Base-by-base conservation (phyloP, 2,888 invertebrate species). In the Chymomyza fuscimana region DNA sequence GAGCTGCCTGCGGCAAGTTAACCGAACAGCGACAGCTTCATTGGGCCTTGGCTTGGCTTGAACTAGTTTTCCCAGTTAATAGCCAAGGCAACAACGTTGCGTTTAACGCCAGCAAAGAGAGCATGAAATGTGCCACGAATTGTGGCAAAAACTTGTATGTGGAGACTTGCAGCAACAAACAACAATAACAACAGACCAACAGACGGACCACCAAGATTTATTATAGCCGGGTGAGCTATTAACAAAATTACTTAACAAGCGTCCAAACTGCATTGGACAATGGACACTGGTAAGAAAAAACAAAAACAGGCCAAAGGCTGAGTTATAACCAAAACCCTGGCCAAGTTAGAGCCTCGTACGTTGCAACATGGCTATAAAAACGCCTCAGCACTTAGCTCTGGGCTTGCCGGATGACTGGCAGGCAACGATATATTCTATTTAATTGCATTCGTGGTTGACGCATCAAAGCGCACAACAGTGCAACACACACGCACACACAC, bases 231-330 rank as follows among this genome's bases (percentile, higher is more conserved):
- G 64, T 73, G 71, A 64, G 79, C 86, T 88, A 85, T 88, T 85
- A 85, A 88, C 87, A 77, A 85, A 85, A 85, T 85, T 85, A 85
- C 85, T 85, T 85, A 85, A 85, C 85, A 88, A 85, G 84, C 82
- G 73, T 58, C 77, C 88, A 67, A 69, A 52, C 83, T 82, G 81
- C 83, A 72, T 76, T 78, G 82, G 78, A 80, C 80, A 80, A 63
- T 67, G 22, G 5, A 12, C 29, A 58, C 19, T 22, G 12, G 15
- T n/a, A 52, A 52, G n/a, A 16, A 0, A 4, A 52, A 52, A 15
- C 74, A 80, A 63, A 65, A 58, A 58, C 58, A 25, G 58, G 58
- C 58, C 25, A 29, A 32, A 5, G 36, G 67, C 70, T 83, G 82
- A 83, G 77, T 83, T 83, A 83, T 81, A 81, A 80, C 88, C 88